phyloP scores from a whole-genome alignment of 2,888 invertebrate species.

The Euplagia quadripunctaria region DNA sequence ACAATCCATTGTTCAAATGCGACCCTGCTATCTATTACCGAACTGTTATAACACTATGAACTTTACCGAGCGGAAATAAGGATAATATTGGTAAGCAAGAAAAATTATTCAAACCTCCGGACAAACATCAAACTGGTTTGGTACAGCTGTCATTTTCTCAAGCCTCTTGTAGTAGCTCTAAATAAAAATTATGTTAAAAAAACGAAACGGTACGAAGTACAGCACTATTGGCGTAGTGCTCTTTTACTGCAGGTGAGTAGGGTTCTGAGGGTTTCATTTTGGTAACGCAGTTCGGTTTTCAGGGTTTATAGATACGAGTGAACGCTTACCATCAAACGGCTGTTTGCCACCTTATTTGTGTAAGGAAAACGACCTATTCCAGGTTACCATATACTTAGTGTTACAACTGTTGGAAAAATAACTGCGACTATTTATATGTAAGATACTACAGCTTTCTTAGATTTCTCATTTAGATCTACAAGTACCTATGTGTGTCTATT shows the following conservation, averaged over 20 bases:
- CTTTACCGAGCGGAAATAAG: conserved; percentile 36
- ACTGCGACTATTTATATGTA: background rate
- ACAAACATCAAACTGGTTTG: conserved; percentile 66
- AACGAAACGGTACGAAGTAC: background rate
- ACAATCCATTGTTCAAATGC: conserved; percentile 50
- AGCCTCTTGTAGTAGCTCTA: conserved; percentile 41
- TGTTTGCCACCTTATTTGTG: background rate
- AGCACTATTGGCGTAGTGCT: background rate
- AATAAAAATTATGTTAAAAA: background rate
- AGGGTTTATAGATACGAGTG: background rate
- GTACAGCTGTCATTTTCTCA: conserved; percentile 77
- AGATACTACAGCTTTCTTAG: background rate
- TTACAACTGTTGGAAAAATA: background rate
- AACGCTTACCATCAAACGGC: background rate
- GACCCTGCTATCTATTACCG: conserved; percentile 45
- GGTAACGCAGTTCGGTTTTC: background rate
- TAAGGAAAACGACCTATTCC: background rate
- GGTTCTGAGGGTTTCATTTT: background rate
- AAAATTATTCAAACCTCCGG: conserved; percentile 47
- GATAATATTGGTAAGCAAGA: conserved; percentile 31
- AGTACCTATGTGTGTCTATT: too few relatives aligned
- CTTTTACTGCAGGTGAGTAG: background rate
- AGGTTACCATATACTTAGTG: background rate
- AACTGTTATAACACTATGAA: conserved; percentile 27
- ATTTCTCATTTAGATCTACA: too few relatives aligned